Conservation (phyloP, 64 coral and sea anemone species). For the Cladopsammia gracilis region DNA sequence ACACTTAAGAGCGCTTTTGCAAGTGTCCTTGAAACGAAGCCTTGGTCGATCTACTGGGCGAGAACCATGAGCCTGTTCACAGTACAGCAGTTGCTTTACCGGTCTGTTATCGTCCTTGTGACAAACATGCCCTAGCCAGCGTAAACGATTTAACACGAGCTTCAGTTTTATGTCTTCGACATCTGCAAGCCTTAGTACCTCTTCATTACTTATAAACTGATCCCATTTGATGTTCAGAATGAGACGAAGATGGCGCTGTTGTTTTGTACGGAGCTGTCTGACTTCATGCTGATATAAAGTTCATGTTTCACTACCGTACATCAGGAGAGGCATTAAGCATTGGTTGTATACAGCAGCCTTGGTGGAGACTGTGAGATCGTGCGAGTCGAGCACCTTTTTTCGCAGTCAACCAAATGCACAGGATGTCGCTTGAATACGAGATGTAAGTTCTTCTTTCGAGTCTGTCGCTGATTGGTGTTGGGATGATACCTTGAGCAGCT, state of each 20-base stretch:
- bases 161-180: slow-evolving; percentile 22
- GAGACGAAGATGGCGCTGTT: slow-evolving; percentile 33
- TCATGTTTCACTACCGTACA: slow-evolving; percentile 43
- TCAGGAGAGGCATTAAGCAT: slow-evolving; percentile 40
- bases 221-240: slow-evolving; percentile 50
- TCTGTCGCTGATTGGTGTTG: slow-evolving; percentile 36
- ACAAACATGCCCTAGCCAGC: slow-evolving; percentile 16
- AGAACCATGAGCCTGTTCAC: slow-evolving; percentile 1
- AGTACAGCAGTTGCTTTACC: slow-evolving; percentile 11
- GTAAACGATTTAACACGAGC: not conserved
- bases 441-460: slow-evolving; percentile 52
- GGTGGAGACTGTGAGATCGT: slow-evolving; percentile 11
- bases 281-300: slow-evolving; percentile 48
- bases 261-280: slow-evolving; percentile 48
- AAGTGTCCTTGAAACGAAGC: not conserved
- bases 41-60: not conserved
- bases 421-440: slow-evolving; percentile 51
- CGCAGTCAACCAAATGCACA: slow-evolving; percentile 47
- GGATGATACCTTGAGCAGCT: not conserved
- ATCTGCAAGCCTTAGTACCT: not conserved
- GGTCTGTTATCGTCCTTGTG: not conserved
- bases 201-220: slow-evolving; percentile 20
- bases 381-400: slow-evolving; percentile 23
- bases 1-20: not conserved
- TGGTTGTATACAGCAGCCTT: slow-evolving; percentile 3